Percentiles rank a stretch among this genome's conserved stretches.
Conservation (phyloP, 2,888 invertebrate species). For the Volucella inanis region DNA sequence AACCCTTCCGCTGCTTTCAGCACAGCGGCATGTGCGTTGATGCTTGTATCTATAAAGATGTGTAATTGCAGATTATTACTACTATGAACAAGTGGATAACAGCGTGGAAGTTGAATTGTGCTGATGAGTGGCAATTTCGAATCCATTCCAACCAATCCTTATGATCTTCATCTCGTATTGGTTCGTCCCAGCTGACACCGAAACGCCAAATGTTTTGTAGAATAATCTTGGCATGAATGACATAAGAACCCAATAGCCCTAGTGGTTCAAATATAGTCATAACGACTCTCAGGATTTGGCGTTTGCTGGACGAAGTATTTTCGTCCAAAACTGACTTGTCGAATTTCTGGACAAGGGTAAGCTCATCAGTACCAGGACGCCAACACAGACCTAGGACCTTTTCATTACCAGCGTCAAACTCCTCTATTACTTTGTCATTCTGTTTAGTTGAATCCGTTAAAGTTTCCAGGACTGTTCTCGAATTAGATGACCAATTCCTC, state of each 20-base stretch:
- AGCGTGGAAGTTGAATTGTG: conserved; percentile 16
- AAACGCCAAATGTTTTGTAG: conserved; percentile 43
- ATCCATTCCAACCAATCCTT: conserved; percentile 40
- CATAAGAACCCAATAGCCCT: conserved; percentile 19
- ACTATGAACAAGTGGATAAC: background rate
- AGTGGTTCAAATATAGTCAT: conserved; percentile 19
- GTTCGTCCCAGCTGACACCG: conserved; percentile 20
- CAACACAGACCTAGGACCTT: no score
- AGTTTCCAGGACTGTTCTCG: no score
- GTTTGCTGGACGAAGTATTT: background rate
- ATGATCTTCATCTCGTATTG: conserved; percentile 3
- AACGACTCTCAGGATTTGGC: conserved; percentile 10
- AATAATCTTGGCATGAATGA: conserved; percentile 14
- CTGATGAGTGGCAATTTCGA: conserved; percentile 11
- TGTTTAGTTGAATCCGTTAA: no score
- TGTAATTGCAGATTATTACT: no score
- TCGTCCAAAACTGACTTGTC: conserved; percentile 3
- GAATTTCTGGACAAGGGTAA: conserved; percentile 3
- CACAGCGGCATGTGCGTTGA: conserved; percentile 30
- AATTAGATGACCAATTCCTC: no score
- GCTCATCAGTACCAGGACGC: no score
- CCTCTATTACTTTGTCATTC: no score
- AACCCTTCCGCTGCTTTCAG: background rate
- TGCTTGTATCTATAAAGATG: conserved; percentile 21
- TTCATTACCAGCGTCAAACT: no score